Evolutionary conservation across 2,888 invertebrate genomes (phyloP), one percentile per base, ranked within the genome.

Genomic region (Hecatera dysodea): DNA sequence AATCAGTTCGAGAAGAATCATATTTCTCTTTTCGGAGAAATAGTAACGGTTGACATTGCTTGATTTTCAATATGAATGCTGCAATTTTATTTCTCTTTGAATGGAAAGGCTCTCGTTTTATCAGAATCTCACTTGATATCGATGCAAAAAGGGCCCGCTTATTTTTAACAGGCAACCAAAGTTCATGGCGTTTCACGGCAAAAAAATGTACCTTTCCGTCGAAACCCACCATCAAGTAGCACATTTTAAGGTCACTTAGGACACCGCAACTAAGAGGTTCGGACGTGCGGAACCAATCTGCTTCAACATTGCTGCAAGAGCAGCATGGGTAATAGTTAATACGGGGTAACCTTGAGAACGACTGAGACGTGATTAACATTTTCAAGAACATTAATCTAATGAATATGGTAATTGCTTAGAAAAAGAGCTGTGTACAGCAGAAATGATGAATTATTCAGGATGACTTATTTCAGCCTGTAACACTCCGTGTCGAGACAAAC

Each of bases 201-300:
- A 12, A 36, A 12, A 2, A 15, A 65, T 17, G 15, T 42, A 50
- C 17, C 12, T 48, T 36, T 62, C 15, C 48, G 11, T 42, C 22
- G 22, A 24, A 22, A 56, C 5, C 15, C 53, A 29, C 27, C 33
- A 33, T 39, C 27, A 48, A 46, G 29, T 0, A 36, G 29, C n/a
- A 24, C 36, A 36, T 24, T 39, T n/a, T 46, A 78, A 79, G 79
- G 68, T 80, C 79, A 78, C 46, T n/a, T 19, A 19, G 48, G 29
- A 52, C 19, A 78, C 67, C 68, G 52, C 36, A 65, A 19, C 79
- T 22, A 67, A 80, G n/a, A 29, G 19, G 15, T 11, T 24, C 65
- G 33, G n/a, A 80, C 85, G 83, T 85, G 83, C 83, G 77, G 57
- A 83, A 83, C 83, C 0, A 67, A 75, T 55, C 29, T 29, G 42